Evolutionary conservation across 2,113 vertebrate genomes (phyloP).

Genomic region (Thamnophis sirtalis): DNA sequence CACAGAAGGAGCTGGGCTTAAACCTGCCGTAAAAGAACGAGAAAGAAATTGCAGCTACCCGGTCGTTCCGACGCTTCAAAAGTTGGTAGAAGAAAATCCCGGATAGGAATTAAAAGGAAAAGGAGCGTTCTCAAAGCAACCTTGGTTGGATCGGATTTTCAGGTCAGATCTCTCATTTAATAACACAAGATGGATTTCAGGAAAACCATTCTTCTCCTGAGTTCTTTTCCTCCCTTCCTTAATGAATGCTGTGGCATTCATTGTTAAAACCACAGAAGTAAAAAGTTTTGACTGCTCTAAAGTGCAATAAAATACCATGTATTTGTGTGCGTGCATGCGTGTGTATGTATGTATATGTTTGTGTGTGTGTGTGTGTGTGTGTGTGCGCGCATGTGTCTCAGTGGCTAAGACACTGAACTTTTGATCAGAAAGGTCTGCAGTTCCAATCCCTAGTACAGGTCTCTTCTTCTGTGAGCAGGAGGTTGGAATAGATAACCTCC

Average conservation of each 20-base stretch:
- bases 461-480: too few species aligned
- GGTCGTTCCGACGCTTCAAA: background rate
- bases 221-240: too few species aligned
- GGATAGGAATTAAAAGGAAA: background rate
- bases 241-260: background rate
- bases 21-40: background rate
- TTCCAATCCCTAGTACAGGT: too few species aligned
- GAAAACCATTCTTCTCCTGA: background rate
- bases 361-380: background rate
- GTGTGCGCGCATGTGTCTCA: background rate
- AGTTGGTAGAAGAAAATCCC: background rate
- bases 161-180: background rate
- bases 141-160: background rate
- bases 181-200: background rate
- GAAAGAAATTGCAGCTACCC: background rate
- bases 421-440: too few species aligned
- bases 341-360: too few species aligned
- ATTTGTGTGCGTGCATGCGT: accelerated
- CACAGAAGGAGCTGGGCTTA: background rate
- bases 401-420: too few species aligned
- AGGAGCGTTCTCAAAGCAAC: background rate
- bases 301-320: background rate
- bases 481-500: too few species aligned
- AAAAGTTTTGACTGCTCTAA: background rate
- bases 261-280: background rate